Percentiles rank a stretch among this genome's conserved stretches.
phyloP scores from a whole-genome alignment of 2,113 vertebrate species.

The Sciurus niger region DNA sequence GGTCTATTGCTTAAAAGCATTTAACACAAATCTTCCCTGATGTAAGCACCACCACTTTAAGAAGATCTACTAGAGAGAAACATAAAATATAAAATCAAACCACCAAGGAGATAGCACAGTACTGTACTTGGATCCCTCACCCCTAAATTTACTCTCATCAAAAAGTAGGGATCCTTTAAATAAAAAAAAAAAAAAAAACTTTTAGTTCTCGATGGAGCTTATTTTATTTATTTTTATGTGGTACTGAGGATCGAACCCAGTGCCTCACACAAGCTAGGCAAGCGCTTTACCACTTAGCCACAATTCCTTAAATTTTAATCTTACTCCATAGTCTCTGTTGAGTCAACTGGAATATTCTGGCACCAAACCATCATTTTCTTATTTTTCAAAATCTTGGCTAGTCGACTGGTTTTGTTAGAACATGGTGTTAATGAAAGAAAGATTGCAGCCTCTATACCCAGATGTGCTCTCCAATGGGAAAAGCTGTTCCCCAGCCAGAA shows the following conservation, averaged over 20 bases:
- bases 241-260: too few relatives aligned
- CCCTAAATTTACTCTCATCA: neutral
- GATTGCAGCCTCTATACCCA: neutral
- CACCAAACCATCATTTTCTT: neutral
- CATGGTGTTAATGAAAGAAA: constrained; percentile 49
- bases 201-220: too few relatives aligned
- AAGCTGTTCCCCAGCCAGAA: neutral
- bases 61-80: neutral
- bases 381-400: constrained; percentile 45
- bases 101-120: neutral
- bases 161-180: neutral
- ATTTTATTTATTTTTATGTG: too few relatives aligned
- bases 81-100: constrained; percentile 16
- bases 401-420: constrained; percentile 10
- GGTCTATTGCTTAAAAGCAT: neutral
- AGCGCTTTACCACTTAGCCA: too few relatives aligned
- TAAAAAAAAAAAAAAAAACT: too few relatives aligned
- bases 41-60: constrained; percentile 18
- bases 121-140: neutral
- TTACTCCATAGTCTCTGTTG: neutral
- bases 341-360: constrained; percentile 14
- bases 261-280: too few relatives aligned
- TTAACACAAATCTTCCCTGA: constrained; percentile 5
- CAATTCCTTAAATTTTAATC: neutral
- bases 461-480: neutral